Evolutionary conservation across 2,797 vertebrate genomes (phyloP).

Genomic region (Melanotaenia trifasciata): DNA sequence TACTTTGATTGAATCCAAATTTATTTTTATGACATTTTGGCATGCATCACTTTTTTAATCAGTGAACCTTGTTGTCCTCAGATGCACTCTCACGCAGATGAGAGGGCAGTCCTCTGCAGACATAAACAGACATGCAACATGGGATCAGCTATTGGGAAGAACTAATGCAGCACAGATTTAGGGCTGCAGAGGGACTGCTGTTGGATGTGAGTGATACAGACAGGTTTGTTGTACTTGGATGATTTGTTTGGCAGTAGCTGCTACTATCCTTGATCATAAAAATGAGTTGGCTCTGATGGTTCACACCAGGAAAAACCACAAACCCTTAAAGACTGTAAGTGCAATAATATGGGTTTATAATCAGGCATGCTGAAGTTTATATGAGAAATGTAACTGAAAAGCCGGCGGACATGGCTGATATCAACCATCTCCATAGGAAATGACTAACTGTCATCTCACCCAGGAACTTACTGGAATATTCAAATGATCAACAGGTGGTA

Average conservation of each 20-base stretch:
- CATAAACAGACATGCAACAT: constrained; percentile 32
- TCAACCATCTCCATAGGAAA: constrained; percentile 50
- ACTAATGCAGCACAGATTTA: constrained; percentile 67
- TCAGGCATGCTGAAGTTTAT: constrained; percentile 13
- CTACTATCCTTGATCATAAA: constrained; percentile 46
- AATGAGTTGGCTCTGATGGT: constrained; percentile 36
- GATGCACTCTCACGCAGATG: constrained; percentile 45
- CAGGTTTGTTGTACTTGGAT: constrained; percentile 72
- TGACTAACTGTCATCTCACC: constrained; percentile 63
- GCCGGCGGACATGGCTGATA: constrained; percentile 27
- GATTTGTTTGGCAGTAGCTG: constrained; percentile 56
- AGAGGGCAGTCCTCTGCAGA: constrained; percentile 45
- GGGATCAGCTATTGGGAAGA: constrained; percentile 42
- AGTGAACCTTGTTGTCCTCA: constrained; percentile 55
- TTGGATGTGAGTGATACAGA: constrained; percentile 56
- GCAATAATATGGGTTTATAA: constrained; percentile 20
- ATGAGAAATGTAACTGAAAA: constrained; percentile 5
- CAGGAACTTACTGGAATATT: constrained; percentile 63
- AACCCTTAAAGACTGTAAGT: constrained; percentile 24
- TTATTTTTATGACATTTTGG: constrained; percentile 46
- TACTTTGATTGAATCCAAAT: constrained; percentile 39
- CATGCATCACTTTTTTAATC: constrained; percentile 49
- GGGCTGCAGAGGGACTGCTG: constrained; percentile 40
- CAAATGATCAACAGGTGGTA: constrained; percentile 73
- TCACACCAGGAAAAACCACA: constrained; percentile 50